These are phyloP conservation scores for Diploptera punctata DNA, from an alignment of 2,888 invertebrate genomes.

Conservation along the genomic window DNA sequence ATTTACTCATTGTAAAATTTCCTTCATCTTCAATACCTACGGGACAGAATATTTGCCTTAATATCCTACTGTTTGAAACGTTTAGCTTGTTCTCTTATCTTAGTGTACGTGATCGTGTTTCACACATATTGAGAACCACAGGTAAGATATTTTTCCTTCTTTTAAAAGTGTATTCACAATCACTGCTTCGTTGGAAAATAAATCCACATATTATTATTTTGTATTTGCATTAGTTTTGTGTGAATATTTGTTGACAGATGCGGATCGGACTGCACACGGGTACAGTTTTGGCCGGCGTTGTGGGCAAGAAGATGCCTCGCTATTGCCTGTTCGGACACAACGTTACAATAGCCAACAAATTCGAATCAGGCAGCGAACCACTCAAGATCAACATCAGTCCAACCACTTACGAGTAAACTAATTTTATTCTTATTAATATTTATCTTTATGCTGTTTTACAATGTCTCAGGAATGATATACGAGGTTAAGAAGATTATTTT, in stretches of 20 bases:
- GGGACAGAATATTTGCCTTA: too few relatives aligned
- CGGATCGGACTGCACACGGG: constrained; percentile 94
- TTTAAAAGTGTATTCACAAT: not conserved
- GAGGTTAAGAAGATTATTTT: too few relatives aligned
- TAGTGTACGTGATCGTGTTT: too few relatives aligned
- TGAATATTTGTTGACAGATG: constrained; percentile 81
- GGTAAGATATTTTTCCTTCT: not conserved
- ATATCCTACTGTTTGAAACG: too few relatives aligned
- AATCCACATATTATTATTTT: not conserved
- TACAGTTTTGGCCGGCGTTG: constrained; percentile 91
- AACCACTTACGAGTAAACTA: constrained; percentile 87
- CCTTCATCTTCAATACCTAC: too few relatives aligned
- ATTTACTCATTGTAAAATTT: too few relatives aligned
- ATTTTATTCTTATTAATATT: too few relatives aligned
- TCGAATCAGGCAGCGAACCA: constrained; percentile 93
- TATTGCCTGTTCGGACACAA: constrained; percentile 96
- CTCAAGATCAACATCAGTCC: constrained; percentile 92
- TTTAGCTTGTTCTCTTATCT: too few relatives aligned
- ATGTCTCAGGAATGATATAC: too few relatives aligned
- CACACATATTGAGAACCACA: not conserved
- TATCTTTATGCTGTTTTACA: too few relatives aligned
- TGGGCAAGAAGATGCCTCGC: constrained; percentile 91
- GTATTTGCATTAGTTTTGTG: too few relatives aligned
- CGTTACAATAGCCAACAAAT: constrained; percentile 94
- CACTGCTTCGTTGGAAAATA: not conserved